These are phyloP conservation scores for Nymphicus hollandicus DNA, from an alignment of 2,113 vertebrate species.

Conservation along the genomic window DNA sequence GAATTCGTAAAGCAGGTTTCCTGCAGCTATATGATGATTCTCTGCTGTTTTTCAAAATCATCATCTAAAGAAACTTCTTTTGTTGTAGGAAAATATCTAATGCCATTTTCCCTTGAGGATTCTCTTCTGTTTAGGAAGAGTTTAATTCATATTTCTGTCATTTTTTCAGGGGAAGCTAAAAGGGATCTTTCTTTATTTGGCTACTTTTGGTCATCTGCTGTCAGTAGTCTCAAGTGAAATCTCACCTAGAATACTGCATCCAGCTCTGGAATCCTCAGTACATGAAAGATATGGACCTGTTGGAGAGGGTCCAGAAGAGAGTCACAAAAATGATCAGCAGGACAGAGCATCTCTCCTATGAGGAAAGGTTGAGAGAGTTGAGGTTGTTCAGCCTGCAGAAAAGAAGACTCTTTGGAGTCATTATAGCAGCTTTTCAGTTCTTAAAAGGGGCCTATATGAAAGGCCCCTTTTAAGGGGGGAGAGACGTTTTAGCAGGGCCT, in stretches of 20 bases:
- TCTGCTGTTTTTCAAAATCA: not conserved
- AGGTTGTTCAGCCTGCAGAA: not conserved
- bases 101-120: not conserved
- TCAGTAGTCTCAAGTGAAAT: not conserved
- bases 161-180: not conserved
- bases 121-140: not conserved
- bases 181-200: not conserved
- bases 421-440: not conserved
- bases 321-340: not conserved
- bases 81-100: not conserved
- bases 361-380: not conserved
- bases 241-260: not conserved
- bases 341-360: not conserved
- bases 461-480: not conserved
- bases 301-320: not conserved
- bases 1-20: not conserved
- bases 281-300: not conserved
- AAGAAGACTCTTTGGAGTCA: not conserved
- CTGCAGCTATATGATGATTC: not conserved
- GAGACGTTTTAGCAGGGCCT: not conserved
- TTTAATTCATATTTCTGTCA: not conserved
- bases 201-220: not conserved
- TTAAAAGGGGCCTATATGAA: not conserved
- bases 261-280: not conserved
- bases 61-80: not conserved